Evolutionary conservation across 2,888 invertebrate genomes (phyloP), one percentile per base, ranked within the genome.

Genomic region (Anarsia innoxiella): DNA sequence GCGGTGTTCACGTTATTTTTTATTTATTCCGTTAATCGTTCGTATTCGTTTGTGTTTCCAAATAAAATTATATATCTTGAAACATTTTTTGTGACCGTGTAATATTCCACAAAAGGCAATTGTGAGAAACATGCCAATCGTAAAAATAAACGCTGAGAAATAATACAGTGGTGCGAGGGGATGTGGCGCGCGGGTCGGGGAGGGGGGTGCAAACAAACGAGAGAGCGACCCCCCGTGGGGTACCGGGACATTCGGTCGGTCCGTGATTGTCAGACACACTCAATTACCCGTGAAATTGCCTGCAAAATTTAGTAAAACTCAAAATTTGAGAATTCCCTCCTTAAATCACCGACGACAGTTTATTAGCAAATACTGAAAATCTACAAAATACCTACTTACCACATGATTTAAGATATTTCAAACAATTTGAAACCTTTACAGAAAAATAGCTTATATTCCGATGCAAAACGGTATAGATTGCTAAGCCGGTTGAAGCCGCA

Each of bases 271-370:
- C 66, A 63, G 66, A 59, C 65, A 59, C 65, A 63, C 64, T 72
- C 71, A 74, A 74, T 79, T 79, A 73, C 66, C 70, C 75, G 67
- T 78, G 70, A 77, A 75, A 78, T 77, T 74, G 68, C 60, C 55
- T 62, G 59, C 57, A 59, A 66, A 52, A 54, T 59, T 67, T 61
- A 59, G 60, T 59, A 57, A 56, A 45, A 45, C 45, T 48, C 49
- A 49, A 47, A 40, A 40, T 32, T 32, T 12, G 12, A 14, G 27
- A 13, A 23, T 23, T 34, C 12, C 36, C 29, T 30, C 23, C 27
- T 19, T 19, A 35, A 26, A 4, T 16, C 26, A 14, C 25, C 19
- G 13, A n/a, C n/a, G n/a, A n/a, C n/a, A n/a, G n/a, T n/a, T n/a
- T n/a, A n/a, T n/a, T n/a, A n/a, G n/a, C n/a, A n/a, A n/a, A n/a